These are phyloP conservation scores for Philaethria dido DNA, from an alignment of 2,888 invertebrate species.

Conservation along the genomic window DNA sequence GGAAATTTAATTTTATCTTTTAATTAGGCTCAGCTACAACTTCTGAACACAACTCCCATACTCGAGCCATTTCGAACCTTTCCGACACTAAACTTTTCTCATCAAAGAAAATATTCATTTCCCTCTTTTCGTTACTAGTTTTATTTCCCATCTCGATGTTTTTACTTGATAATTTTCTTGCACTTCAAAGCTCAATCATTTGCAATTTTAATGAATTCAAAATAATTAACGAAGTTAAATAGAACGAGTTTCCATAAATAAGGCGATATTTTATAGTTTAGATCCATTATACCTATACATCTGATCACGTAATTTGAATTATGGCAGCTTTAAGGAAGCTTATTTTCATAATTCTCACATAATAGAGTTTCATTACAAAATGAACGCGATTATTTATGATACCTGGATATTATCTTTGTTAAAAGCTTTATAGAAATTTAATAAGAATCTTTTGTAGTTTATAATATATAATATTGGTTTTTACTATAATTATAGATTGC, in stretches of 20 bases:
- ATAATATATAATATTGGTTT: too few relatives aligned
- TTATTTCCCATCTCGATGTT: conserved; percentile 38
- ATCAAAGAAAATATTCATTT: conserved; percentile 60
- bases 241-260: conserved; percentile 8
- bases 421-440: background rate
- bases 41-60: conserved; percentile 59
- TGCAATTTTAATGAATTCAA: conserved; percentile 23
- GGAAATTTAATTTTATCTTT: conserved; percentile 6
- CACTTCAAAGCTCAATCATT: conserved; percentile 23
- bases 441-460: background rate
- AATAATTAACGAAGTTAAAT: conserved; percentile 26
- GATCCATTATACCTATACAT: conserved; percentile 30
- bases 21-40: conserved; percentile 46
- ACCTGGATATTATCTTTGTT: too few relatives aligned
- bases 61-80: conserved; percentile 50
- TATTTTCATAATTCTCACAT: conserved; percentile 13
- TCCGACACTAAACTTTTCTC: conserved; percentile 57
- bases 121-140: conserved; percentile 48
- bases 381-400: conserved; percentile 8
- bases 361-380: conserved; percentile 11
- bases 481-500: too few relatives aligned
- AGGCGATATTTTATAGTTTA: conserved; percentile 32
- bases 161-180: conserved; percentile 28
- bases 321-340: conserved; percentile 23
- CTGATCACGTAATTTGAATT: conserved; percentile 38